Evolutionary conservation across 2,888 invertebrate species (phyloP), one percentile per base, ranked within the genome.

Genomic region (Opisthograptis luteolata): DNA sequence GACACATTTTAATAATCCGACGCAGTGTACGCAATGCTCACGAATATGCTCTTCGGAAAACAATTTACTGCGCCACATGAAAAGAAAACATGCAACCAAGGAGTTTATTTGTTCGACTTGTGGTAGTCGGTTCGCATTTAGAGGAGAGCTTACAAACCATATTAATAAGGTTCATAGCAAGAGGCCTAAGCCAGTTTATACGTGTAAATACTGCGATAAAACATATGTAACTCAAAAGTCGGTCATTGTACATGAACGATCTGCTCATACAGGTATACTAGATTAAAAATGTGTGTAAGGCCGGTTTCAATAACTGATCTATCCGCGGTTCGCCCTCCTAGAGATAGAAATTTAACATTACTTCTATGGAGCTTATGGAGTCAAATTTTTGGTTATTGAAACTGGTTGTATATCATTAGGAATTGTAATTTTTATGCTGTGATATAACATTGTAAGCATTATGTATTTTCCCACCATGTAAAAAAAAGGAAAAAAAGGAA

Each of bases 191-290:
- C 83, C 76, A 47, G 56, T 62, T 9, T 82, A 61, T 60, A 19
- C 65, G 8, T 91, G 91, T 70, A 80, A 81, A 64, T 70, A 79
- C 40, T 91, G 91, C 67, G 72, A 81, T 27, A 89, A 88, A 62
- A 73, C 66, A 3, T 91, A 88, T 55, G 80, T 80, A 53, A 85
- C 81, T 63, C 61, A 72, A 1, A 89, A 88, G 50, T 87, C 87
- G 36, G 76, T 85, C n/a, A 47, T 76, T 34, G 77, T 91, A 10
- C 91, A 91, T 68, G 85, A 87, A 40, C 74, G 91, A 72, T 87
- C 91, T 30, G 83, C 73, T n/a, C 91, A 91, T 54, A 90, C 91
- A 73, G 91, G 91, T 91, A 74, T n/a, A n/a, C n/a, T n/a, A n/a
- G n/a, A n/a, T n/a, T n/a, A n/a, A n/a, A n/a, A n/a, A n/a, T n/a